Percentiles rank a stretch among this genome's conserved stretches.
phyloP scores from a whole-genome alignment of 1,140 invertebrate genomes.

The Chelonus insularis region DNA sequence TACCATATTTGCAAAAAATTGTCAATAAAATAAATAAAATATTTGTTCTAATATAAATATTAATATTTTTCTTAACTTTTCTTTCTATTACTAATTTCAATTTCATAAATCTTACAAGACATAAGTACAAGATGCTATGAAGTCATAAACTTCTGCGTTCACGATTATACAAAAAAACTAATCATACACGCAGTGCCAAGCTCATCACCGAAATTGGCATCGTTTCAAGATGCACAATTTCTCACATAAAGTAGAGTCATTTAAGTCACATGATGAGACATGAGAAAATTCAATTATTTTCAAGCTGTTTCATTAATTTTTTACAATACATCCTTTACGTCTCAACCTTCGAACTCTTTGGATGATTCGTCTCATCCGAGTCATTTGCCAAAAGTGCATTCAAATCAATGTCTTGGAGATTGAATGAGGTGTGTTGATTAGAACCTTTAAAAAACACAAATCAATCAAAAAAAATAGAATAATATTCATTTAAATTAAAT shows the following conservation, averaged over 20 bases:
- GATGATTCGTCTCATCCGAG: conserved; percentile 30
- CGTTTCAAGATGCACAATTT: conserved; percentile 46
- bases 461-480: background rate
- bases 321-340: conserved; percentile 25
- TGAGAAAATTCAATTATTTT: conserved; percentile 31
- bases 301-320: conserved; percentile 31
- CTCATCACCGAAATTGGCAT: conserved; percentile 34
- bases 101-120: no score
- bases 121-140: background rate
- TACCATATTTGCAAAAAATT: no score
- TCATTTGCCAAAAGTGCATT: conserved; percentile 52
- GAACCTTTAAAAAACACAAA: conserved; percentile 42
- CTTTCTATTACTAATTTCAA: no score
- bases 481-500: background rate
- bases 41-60: no score
- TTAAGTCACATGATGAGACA: conserved; percentile 13
- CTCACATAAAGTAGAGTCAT: conserved; percentile 19
- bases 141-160: background rate
- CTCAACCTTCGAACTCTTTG: conserved; percentile 33
- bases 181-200: background rate
- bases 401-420: conserved; percentile 51
- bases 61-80: no score
- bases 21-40: no score
- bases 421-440: conserved; percentile 44
- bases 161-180: background rate